Conservation (phyloP, 2,113 vertebrate species). For the Willisornis vidua region DNA sequence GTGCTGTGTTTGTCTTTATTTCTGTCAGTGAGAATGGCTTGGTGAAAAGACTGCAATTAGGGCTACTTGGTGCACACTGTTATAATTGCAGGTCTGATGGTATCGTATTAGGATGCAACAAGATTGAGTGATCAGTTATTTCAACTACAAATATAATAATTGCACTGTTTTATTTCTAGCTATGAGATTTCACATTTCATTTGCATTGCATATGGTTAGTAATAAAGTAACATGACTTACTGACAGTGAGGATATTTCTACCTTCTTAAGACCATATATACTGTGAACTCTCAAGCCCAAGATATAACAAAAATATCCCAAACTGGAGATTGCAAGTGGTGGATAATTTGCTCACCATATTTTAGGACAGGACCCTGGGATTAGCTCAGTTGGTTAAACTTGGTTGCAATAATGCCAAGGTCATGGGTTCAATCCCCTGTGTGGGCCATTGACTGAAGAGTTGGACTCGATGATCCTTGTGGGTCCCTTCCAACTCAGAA, state of each 20-base stretch:
- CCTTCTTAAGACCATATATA: background rate
- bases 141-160: background rate
- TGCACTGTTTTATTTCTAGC: background rate
- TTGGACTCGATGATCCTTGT: too few species aligned
- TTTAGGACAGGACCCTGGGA: background rate
- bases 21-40: background rate
- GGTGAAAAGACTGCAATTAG: background rate
- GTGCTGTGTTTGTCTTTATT: background rate
- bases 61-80: background rate
- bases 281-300: background rate
- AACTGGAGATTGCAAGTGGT: background rate
- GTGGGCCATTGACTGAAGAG: too few species aligned
- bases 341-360: background rate
- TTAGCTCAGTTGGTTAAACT: too few species aligned
- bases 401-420: too few species aligned
- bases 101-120: background rate
- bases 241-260: background rate
- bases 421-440: too few species aligned
- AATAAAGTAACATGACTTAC: background rate
- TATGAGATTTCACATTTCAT: background rate
- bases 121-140: background rate
- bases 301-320: background rate
- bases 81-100: background rate
- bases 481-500: too few species aligned
- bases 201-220: background rate